Evolutionary conservation across 2,797 vertebrate genomes (phyloP), one percentile per base, ranked within the genome.

Genomic region (Crax fasciolata): DNA sequence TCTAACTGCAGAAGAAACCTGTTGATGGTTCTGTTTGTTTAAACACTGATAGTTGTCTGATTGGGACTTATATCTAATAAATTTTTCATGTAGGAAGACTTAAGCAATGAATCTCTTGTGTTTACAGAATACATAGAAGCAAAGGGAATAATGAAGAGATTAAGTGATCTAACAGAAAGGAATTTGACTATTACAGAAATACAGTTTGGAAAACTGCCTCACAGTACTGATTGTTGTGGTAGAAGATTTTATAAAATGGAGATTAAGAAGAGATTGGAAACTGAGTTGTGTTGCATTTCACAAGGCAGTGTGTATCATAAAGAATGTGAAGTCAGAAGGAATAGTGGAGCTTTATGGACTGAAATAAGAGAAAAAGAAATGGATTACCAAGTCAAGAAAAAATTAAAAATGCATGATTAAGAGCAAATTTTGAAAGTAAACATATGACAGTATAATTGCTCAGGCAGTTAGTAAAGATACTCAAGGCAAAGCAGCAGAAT

Each of bases 21-120:
- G 87, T 62, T 63, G 74, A 92, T 55, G 35, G 30, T 93, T 93
- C 51, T 77, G 32, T 77, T 93, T 92, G 49, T 67, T 93, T 54
- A 89, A 66, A 82, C 89, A 85, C 13, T 55, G 41, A 72, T 62
- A 44, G 28, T 44, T 84, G 21, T 61, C 28, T 80, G 84, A 54
- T 9, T 74, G 44, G 4, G 35, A 74, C 24, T 89, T 78, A 63
- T 72, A 84, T 70, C 30, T 72, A 79, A 76, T 43, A 51, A 78
- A 51, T 19, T 28, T 39, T 38, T 54, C 48, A 30, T 30, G 28
- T 28, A 39, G 43, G 21, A 68, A 39, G 25, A 35, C 49, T 55
- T 55, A 51, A 38, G 35, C 18, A 71, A 28, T 23, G 13, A 71
- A 41, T 39, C 35, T 54, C 25, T 51, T 70, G 23, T 38, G 24